Percentiles rank a stretch among this genome's conserved stretches.
Evolutionary conservation across 2,888 invertebrate genomes (phyloP).

Genomic region (Hofmannophila pseudospretella): DNA sequence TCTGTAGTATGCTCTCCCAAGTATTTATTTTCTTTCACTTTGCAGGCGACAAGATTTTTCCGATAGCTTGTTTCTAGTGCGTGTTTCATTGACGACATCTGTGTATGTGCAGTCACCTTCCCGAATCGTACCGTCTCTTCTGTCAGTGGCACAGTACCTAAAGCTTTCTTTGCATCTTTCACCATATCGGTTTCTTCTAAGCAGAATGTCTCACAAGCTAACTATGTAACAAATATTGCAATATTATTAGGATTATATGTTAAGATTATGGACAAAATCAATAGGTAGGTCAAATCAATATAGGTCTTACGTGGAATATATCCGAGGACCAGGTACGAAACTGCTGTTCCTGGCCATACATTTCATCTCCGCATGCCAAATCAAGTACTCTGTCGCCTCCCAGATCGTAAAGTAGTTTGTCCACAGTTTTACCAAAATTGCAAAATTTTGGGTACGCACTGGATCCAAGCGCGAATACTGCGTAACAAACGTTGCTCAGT

Average conservation of each 20-base stretch:
- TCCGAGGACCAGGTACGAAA: conserved; percentile 93
- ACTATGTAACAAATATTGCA: conserved; percentile 59
- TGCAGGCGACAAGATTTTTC: conserved; percentile 68
- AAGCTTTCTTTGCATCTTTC: conserved; percentile 86
- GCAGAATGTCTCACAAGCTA: conserved; percentile 95
- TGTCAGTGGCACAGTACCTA: conserved; percentile 84
- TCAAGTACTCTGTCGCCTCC: conserved; percentile 92
- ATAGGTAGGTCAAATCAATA: no score
- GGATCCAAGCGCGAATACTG: conserved; percentile 95
- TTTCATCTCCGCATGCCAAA: conserved; percentile 92
- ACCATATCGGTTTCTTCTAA: conserved; percentile 92
- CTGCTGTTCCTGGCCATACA: conserved; percentile 96
- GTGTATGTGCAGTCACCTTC: conserved; percentile 55
- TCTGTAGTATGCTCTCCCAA: conserved; percentile 77
- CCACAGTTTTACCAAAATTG: conserved; percentile 94
- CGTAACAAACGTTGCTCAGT: conserved; percentile 92
- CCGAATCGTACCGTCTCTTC: conserved; percentile 86
- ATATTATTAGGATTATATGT: no score
- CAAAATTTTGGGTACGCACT: conserved; percentile 98
- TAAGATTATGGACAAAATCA: no score
- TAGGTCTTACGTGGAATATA: conserved; percentile 89
- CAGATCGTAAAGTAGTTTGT: conserved; percentile 90
- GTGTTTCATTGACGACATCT: conserved; percentile 30
- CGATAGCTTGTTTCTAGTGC: conserved; percentile 52
- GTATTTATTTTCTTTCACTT: conserved; percentile 73